Evolutionary conservation across 2,888 invertebrate species (phyloP).

Genomic region (Pyrocoelia pectoralis): DNA sequence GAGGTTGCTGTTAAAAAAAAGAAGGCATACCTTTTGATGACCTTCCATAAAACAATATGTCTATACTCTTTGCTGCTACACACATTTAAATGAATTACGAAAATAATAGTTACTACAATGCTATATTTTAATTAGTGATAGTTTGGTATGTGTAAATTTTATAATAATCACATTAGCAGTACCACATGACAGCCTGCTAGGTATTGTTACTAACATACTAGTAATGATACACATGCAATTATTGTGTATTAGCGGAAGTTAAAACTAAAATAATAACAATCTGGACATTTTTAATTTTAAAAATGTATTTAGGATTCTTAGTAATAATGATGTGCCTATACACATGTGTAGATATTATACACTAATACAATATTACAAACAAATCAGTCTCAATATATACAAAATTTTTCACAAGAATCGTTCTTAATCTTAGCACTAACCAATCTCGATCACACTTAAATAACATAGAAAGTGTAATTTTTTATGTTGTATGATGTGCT

Average conservation of each 20-base stretch:
- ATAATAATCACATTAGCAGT: neutral
- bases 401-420: conserved; percentile 24
- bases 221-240: neutral
- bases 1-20: too few species aligned
- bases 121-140: neutral
- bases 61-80: too few species aligned
- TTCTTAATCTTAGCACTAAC: conserved; percentile 26
- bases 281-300: neutral
- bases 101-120: neutral
- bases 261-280: neutral
- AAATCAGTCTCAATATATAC: conserved; percentile 37
- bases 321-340: conserved; percentile 24
- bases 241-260: neutral
- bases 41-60: too few species aligned
- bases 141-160: neutral
- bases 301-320: conserved; percentile 20
- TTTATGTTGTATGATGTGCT: conserved; percentile 1
- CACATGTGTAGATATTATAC: conserved; percentile 31
- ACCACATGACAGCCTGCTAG: neutral
- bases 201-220: neutral
- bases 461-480: conserved; percentile 15
- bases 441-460: conserved; percentile 21
- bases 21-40: too few species aligned
- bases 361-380: conserved; percentile 35
- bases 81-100: neutral